phyloP scores from a whole-genome alignment of 2,113 vertebrate genomes.

The Charadrius vociferus region DNA sequence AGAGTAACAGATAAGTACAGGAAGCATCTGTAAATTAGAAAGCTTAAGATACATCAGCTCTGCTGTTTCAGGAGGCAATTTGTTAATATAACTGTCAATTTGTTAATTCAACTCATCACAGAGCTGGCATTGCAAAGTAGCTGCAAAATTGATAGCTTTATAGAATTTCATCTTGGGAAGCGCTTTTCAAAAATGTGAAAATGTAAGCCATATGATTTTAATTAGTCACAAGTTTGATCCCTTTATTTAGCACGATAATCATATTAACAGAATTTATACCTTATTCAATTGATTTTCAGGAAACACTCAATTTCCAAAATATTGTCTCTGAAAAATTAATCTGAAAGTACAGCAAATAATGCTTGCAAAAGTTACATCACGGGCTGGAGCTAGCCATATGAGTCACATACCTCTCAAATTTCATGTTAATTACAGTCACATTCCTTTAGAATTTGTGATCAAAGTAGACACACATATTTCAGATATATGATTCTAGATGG shows the following conservation, averaged over 20 bases:
- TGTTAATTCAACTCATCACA: conserved; percentile 55
- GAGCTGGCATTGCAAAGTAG: neutral
- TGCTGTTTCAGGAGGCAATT: conserved; percentile 30
- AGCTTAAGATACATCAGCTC: neutral
- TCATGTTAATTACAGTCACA: neutral
- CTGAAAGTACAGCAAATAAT: neutral
- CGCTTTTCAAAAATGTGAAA: conserved; percentile 12
- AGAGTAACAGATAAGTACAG: neutral
- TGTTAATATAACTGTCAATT: conserved; percentile 54
- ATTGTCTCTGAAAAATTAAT: neutral
- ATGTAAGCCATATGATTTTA: conserved; percentile 8
- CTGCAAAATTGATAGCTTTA: conserved; percentile 40
- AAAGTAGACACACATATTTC: neutral
- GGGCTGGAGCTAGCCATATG: neutral
- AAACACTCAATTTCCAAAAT: neutral
- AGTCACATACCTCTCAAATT: neutral
- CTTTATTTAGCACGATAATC: neutral
- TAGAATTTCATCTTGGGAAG: conserved; percentile 14
- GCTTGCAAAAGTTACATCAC: neutral
- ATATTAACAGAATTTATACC: neutral
- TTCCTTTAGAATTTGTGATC: neutral
- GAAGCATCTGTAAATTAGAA: conserved; percentile 51
- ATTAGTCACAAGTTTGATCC: neutral
- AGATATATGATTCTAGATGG: neutral
- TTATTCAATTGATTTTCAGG: conserved; percentile 8